Evolutionary conservation across 2,888 invertebrate species (phyloP).

Genomic region (Actias luna): DNA sequence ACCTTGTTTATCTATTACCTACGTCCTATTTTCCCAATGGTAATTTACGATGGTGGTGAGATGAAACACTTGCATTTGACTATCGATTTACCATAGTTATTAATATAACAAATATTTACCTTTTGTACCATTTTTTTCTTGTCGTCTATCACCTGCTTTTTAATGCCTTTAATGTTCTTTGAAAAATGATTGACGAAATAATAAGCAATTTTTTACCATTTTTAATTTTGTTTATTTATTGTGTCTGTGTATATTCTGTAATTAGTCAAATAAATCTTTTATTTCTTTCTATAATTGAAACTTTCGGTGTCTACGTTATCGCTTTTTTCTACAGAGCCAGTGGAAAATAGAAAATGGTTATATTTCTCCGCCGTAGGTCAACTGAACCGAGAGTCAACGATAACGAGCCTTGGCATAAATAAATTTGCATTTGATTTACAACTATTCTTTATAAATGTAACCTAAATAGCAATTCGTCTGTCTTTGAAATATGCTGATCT

Average conservation of each 20-base stretch:
- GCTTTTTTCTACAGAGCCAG: constrained; percentile 30
- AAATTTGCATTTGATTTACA: constrained; percentile 42
- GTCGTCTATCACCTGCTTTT: no score
- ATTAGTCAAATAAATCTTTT: no score
- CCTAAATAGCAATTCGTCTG: constrained; percentile 7
- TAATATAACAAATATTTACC: no score
- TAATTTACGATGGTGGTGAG: no score
- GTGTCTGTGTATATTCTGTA: constrained; percentile 16
- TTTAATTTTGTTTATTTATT: background rate
- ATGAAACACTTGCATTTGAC: no score
- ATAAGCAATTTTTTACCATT: no score
- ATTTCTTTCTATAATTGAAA: constrained; percentile 22
- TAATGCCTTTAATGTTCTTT: no score
- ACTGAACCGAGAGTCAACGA: constrained; percentile 35
- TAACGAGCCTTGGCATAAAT: constrained; percentile 29
- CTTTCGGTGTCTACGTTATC: constrained; percentile 20
- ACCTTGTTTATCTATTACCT: no score
- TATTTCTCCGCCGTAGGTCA: constrained; percentile 40
- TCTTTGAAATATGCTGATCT: background rate
- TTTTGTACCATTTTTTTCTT: no score
- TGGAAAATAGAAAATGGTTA: constrained; percentile 34
- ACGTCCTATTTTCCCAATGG: no score
- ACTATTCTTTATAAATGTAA: constrained; percentile 20
- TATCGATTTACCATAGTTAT: no score
- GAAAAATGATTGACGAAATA: no score